phyloP scores from a whole-genome alignment of 2,113 vertebrate species.

The Cyprinodon variegatus region DNA sequence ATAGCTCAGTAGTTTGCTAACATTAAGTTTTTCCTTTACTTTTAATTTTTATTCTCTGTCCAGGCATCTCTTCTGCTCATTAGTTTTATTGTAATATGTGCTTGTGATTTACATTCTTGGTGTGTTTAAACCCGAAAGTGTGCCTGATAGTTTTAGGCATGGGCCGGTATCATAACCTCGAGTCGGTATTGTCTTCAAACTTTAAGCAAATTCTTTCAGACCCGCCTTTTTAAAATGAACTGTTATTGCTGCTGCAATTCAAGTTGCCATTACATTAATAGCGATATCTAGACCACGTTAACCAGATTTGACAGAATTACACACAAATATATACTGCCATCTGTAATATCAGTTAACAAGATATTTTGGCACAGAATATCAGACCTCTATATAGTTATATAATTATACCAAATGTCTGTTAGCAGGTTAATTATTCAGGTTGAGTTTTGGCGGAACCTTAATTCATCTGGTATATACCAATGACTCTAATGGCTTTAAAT shows the following conservation, averaged over 20 bases:
- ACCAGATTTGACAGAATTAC: neutral
- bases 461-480: no score
- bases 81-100: slow-evolving; percentile 67
- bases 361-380: neutral
- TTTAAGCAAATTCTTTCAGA: neutral
- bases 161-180: neutral
- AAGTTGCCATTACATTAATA: neutral
- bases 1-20: slow-evolving; percentile 74
- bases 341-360: neutral
- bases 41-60: slow-evolving; percentile 25
- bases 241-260: neutral
- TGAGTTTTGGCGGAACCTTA: neutral
- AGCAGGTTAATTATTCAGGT: neutral
- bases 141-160: slow-evolving; percentile 8
- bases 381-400: neutral
- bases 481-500: neutral
- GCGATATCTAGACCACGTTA: neutral
- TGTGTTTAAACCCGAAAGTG: slow-evolving; percentile 54
- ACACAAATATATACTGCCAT: no score
- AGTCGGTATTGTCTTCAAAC: neutral
- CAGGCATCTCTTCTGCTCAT: slow-evolving; percentile 46
- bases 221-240: neutral
- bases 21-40: slow-evolving; percentile 58
- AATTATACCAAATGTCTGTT: no score
- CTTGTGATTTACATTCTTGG: slow-evolving; percentile 61